Evolutionary conservation across 2,888 invertebrate species (phyloP).

Genomic region (Zaprionus lineosus): DNA sequence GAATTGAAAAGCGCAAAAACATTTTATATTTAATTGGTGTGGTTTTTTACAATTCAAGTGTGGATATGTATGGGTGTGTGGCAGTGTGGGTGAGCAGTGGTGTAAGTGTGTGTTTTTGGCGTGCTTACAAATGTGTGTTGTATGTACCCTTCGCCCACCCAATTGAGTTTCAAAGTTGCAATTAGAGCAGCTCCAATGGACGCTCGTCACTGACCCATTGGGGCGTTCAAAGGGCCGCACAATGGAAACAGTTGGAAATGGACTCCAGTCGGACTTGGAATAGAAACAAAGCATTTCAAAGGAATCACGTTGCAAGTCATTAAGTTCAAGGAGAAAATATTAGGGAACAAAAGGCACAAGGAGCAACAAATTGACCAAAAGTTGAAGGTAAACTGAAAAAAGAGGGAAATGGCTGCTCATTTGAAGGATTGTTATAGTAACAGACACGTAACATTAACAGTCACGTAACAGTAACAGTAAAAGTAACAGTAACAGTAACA

Average conservation of each 20-base stretch:
- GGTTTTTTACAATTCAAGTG: background rate
- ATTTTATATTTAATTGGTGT: constrained; percentile 67
- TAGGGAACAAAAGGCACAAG: constrained; percentile 2
- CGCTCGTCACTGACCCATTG: constrained; percentile 47
- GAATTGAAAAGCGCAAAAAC: constrained; percentile 66
- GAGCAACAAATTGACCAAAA: too few species aligned
- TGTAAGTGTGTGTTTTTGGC: constrained; percentile 16
- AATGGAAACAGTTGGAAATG: constrained; percentile 68
- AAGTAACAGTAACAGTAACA: too few species aligned
- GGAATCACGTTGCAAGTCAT: constrained; percentile 71
- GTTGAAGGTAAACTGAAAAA: constrained; percentile 3
- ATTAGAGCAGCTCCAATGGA: constrained; percentile 69
- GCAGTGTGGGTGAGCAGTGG: too few species aligned
- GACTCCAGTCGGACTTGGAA: constrained; percentile 8
- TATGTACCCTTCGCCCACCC: constrained; percentile 41
- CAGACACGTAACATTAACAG: too few species aligned
- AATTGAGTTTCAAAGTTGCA: constrained; percentile 76
- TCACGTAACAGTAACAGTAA: too few species aligned
- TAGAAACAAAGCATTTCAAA: constrained; percentile 64
- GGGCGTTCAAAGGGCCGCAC: constrained; percentile 35
- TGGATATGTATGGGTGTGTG: constrained; percentile 6
- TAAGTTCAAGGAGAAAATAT: constrained; percentile 44
- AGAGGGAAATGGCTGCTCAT: too few species aligned
- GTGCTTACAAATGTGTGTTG: background rate
- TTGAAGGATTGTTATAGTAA: too few species aligned